Percentiles rank a stretch among this genome's conserved stretches.
Conservation (phyloP, 30 jellyfish, hydroid and myxozoan species). For the Clytia hemisphaerica region DNA sequence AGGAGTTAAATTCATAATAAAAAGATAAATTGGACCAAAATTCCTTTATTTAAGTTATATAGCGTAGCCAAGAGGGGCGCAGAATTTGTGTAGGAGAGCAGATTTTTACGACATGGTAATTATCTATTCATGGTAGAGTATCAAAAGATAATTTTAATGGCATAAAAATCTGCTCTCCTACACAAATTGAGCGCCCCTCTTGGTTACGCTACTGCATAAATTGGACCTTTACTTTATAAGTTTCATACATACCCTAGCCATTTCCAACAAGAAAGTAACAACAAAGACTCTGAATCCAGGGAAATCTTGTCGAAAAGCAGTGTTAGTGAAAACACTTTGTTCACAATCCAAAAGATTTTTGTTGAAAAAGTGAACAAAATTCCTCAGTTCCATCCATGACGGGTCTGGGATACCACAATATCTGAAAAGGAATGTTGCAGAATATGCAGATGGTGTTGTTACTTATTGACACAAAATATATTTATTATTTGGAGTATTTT, state of each 20-base stretch:
- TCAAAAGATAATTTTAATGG: too few relatives aligned
- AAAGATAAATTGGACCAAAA: too few relatives aligned
- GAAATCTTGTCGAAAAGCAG: constrained; percentile 15
- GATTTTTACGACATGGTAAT: too few relatives aligned
- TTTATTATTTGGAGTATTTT: too few relatives aligned
- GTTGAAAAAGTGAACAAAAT: constrained; percentile 36
- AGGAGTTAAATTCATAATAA: too few relatives aligned
- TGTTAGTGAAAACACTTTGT: constrained; percentile 23
- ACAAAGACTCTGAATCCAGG: constrained; percentile 47
- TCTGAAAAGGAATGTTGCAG: background rate
- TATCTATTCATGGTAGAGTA: too few relatives aligned
- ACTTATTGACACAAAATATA: too few relatives aligned
- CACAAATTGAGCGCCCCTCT: too few relatives aligned
- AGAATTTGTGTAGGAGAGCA: too few relatives aligned
- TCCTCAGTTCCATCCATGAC: constrained; percentile 37
- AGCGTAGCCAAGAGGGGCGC: too few relatives aligned
- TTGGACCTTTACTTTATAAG: background rate
- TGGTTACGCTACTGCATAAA: too few relatives aligned
- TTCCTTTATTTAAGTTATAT: too few relatives aligned
- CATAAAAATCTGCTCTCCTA: background rate
- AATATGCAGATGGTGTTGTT: background rate
- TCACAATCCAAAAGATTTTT: constrained; percentile 32
- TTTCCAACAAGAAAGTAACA: constrained; percentile 36
- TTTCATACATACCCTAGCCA: constrained; percentile 49
- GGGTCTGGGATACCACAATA: constrained; percentile 31